Evolutionary conservation across 2,888 invertebrate genomes (phyloP), one percentile per base, ranked within the genome.

Genomic region (Drosophila histrio): DNA sequence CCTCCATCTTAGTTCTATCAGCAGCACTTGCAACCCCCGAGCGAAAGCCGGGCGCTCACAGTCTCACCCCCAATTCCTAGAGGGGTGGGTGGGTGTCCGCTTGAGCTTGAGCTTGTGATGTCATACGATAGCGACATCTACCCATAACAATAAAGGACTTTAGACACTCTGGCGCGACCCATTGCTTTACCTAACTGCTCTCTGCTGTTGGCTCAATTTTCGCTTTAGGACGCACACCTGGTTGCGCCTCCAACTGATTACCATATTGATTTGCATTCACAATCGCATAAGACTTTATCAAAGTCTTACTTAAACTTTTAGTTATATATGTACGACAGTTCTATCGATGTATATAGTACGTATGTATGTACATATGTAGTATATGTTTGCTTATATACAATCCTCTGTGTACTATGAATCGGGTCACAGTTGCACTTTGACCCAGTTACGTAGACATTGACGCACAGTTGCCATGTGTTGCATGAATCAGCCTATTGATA

Each of bases 391-490:
- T 22, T 24, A 30, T 47, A 57, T 41, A 47, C 6, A 19, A 13
- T 28, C 9, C 26, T 26, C 43, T 28, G 17, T 28, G 28, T 46
- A 21, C 30, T 7, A 30, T 22, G 6, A 82, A 82, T 80, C 85
- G 81, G 82, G 82, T 83, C 82, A 87, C 71, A 81, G 81, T 81
- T 84, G 81, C 71, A 75, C 66, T 62, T 59, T 83, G 82, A 83
- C 82, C 87, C 79, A 83, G 78, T 84, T 84, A 70, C 54, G 8
- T 17, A 15, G 50, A 26, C 53, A 47, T 61, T 80, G 71, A 71
- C 66, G 84, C 71, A 74, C 69, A 52, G 64, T 68, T 58, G 57
- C 59, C 79, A 76, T 62, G 69, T 69, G 77, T 79, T 79, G 86
- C 60, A 64, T 62, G 62, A 73, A 65, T 72, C 59, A 49, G 65